phyloP scores from a whole-genome alignment of 2,113 vertebrate genomes.

The Phyllopteryx taeniolatus region DNA sequence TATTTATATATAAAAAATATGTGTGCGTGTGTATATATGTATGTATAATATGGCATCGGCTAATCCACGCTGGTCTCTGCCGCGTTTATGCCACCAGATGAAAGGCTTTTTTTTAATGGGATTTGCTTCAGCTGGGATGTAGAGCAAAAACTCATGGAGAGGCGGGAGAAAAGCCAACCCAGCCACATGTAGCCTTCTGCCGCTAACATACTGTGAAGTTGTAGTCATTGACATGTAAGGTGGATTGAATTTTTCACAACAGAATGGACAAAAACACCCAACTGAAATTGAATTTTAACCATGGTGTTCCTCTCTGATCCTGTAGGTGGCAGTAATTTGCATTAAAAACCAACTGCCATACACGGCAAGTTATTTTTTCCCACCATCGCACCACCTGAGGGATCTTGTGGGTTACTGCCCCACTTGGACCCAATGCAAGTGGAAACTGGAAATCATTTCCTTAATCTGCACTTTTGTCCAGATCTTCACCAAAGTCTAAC shows the following conservation, averaged over 20 bases:
- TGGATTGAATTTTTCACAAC: neutral
- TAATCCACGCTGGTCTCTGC: slow-evolving; percentile 63
- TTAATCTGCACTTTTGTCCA: no score
- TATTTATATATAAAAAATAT: neutral
- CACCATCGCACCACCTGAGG: no score
- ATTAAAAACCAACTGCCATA: neutral
- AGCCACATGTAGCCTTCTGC: neutral
- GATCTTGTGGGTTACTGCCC: no score
- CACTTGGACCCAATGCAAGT: no score
- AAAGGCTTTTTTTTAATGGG: slow-evolving; percentile 75
- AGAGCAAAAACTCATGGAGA: slow-evolving; percentile 58
- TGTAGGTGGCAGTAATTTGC: neutral
- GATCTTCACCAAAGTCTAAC: no score
- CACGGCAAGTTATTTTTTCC: no score
- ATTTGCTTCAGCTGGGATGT: slow-evolving; percentile 71
- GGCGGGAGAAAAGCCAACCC: slow-evolving; percentile 17
- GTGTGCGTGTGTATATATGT: neutral
- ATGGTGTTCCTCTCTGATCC: neutral
- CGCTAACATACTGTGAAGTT: neutral
- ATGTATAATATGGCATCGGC: slow-evolving; percentile 50
- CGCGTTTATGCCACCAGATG: slow-evolving; percentile 70
- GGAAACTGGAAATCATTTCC: no score
- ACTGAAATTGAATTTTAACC: neutral
- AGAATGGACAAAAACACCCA: neutral
- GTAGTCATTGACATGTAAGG: neutral